Conservation (phyloP, 2,113 vertebrate genomes). For the Nipponia nippon region DNA sequence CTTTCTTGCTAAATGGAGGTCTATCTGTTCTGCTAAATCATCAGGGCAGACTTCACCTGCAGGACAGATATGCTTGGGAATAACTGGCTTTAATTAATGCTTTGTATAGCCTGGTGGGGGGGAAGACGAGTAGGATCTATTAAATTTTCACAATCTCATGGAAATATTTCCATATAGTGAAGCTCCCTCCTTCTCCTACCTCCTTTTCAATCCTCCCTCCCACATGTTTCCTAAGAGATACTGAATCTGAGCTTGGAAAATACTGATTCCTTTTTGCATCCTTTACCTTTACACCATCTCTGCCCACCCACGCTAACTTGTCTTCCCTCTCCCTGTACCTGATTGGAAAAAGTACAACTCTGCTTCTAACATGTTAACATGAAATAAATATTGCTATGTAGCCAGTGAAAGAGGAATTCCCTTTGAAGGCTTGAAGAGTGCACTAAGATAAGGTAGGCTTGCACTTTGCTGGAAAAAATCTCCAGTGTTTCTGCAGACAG, state of each 20-base stretch:
- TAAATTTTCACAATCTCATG: neutral
- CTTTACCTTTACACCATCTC: neutral
- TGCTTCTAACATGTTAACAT: neutral
- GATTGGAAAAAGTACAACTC: neutral
- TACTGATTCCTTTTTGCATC: neutral
- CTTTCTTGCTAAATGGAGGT: neutral
- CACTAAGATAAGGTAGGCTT: neutral
- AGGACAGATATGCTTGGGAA: neutral
- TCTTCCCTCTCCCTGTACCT: neutral
- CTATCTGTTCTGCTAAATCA: neutral
- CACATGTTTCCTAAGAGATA: neutral
- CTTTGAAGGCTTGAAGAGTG: neutral
- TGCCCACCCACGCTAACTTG: neutral
- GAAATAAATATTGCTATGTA: neutral
- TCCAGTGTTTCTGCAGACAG: neutral
- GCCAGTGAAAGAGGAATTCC: neutral
- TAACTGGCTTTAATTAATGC: slow-evolving; percentile 28
- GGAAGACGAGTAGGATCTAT: neutral
- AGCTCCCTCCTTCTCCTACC: neutral
- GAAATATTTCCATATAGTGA: slow-evolving; percentile 1
- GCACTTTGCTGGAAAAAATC: neutral
- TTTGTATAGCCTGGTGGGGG: neutral
- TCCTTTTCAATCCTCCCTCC: slow-evolving; percentile 19
- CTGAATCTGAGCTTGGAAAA: neutral
- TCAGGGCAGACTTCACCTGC: neutral